Evolutionary conservation across 2,888 invertebrate genomes (phyloP).

Genomic region (Amiota communis): DNA sequence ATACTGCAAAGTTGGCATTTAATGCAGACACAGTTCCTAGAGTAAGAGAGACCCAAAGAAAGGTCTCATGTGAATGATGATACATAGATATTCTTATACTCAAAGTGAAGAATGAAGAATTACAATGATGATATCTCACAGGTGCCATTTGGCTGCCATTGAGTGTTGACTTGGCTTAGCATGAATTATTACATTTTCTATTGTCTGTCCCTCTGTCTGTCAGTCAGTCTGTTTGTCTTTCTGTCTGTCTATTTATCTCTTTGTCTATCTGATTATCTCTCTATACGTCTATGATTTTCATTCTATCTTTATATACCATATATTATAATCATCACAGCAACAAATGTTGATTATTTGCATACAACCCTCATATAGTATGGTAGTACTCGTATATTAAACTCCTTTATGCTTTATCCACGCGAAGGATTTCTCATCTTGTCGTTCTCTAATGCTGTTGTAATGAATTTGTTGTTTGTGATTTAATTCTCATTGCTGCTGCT

Average conservation of each 20-base stretch:
- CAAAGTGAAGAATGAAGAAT: background rate
- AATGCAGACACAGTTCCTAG: background rate
- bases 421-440: background rate
- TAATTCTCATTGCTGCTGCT: background rate
- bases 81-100: background rate
- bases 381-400: background rate
- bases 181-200: background rate
- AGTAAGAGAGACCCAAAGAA: background rate
- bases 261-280: slow-evolving; percentile 10
- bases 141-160: slow-evolving; percentile 19
- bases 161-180: slow-evolving; percentile 12
- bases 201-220: no score
- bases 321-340: slow-evolving; percentile 12
- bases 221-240: background rate
- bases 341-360: slow-evolving; percentile 20
- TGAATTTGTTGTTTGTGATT: slow-evolving; percentile 18
- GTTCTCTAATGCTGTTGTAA: slow-evolving; percentile 24
- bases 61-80: no score
- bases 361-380: slow-evolving; percentile 24
- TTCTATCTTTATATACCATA: slow-evolving; percentile 5
- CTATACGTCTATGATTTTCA: slow-evolving; percentile 8
- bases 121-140: background rate
- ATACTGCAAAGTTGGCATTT: slow-evolving; percentile 23
- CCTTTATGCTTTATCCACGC: no score
- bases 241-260: slow-evolving; percentile 14